These are phyloP conservation scores for Eupsittula cactorum DNA, from an alignment of 2,113 vertebrate genomes.

Conservation along the genomic window DNA sequence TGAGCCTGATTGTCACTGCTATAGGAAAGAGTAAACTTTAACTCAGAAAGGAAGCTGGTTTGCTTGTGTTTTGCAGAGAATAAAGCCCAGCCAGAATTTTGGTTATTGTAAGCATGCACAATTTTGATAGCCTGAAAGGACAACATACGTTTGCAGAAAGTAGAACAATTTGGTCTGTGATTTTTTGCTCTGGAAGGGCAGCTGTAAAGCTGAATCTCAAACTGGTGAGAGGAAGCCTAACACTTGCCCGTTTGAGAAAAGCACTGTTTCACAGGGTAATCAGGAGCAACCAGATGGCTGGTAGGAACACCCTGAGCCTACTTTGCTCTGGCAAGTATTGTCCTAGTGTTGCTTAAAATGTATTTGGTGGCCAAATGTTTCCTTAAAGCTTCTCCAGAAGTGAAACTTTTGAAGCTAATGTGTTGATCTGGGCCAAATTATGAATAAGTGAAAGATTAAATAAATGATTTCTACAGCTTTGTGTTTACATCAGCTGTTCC, in stretches of 20 bases:
- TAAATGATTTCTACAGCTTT: background rate
- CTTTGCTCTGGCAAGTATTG: rapidly evolving
- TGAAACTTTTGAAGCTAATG: background rate
- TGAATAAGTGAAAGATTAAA: background rate
- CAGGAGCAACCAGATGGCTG: background rate
- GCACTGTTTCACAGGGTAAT: background rate
- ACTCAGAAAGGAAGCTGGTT: background rate
- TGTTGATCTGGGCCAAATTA: background rate
- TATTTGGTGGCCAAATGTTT: background rate
- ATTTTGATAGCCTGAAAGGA: background rate
- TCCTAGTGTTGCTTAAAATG: background rate
- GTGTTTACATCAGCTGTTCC: background rate
- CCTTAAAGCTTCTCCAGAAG: background rate
- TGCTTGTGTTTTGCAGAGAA: background rate
- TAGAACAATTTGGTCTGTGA: background rate
- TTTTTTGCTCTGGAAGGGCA: background rate
- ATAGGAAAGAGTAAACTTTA: background rate
- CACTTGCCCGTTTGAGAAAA: background rate
- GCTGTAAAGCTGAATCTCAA: background rate
- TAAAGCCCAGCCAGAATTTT: background rate
- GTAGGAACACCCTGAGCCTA: background rate
- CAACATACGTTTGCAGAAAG: background rate
- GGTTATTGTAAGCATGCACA: background rate
- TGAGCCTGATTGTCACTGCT: background rate
- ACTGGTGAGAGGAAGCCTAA: background rate